phyloP scores from a whole-genome alignment of 2,113 vertebrate genomes.

The Neogobius melanostomus region DNA sequence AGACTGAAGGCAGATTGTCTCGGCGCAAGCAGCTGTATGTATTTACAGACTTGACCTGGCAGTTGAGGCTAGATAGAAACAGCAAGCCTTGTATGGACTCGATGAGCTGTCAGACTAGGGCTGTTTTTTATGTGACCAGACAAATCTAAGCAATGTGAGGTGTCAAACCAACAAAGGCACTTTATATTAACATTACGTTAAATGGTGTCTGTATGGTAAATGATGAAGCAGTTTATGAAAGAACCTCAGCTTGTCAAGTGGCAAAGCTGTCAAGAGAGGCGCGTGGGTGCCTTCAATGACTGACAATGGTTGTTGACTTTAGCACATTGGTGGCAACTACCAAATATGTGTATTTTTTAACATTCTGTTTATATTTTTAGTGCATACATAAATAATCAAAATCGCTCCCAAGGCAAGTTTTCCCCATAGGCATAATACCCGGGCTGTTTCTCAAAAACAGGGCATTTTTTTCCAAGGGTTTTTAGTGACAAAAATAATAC shows the following conservation, averaged over 20 bases:
- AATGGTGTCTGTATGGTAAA: not conserved
- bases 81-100: not conserved
- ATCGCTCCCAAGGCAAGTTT: not conserved
- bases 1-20: constrained; percentile 14
- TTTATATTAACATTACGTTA: not conserved
- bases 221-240: not conserved
- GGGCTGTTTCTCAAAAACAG: constrained; percentile 23
- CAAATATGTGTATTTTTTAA: not conserved
- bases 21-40: constrained; percentile 7
- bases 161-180: constrained; percentile 1
- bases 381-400: not conserved
- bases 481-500: constrained; percentile 12
- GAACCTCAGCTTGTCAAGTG: constrained; percentile 13
- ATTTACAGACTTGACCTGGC: constrained; percentile 21
- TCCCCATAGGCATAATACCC: not conserved
- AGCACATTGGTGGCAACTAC: not conserved
- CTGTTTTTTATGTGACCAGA: not conserved
- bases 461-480: not conserved
- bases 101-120: constrained; percentile 15
- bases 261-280: constrained; percentile 49
- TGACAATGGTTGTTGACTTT: constrained; percentile 17
- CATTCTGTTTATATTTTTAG: not conserved
- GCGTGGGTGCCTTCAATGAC: constrained; percentile 24
- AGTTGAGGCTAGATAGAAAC: constrained; percentile 7
- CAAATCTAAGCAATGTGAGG: not conserved